Base-by-base conservation (phyloP, 2,113 vertebrate species). In the Halcyon senegalensis region DNA sequence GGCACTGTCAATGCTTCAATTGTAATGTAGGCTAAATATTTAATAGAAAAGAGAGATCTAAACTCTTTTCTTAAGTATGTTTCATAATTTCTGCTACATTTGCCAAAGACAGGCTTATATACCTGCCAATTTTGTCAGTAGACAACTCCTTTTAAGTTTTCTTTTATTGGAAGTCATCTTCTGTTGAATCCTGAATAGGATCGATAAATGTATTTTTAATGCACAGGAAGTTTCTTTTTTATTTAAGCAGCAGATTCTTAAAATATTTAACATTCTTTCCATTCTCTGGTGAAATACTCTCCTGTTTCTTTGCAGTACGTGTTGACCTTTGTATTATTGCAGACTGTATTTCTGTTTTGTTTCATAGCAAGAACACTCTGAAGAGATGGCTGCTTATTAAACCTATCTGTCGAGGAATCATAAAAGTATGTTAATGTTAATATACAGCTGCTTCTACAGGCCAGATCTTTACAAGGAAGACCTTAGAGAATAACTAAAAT, bases 211-310 rank as follows among this genome's bases (percentile, higher is more conserved):
- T 78, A 94, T 92, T 92, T 96, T 89, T 96, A 93, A 89, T 77
- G 44, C 63, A 78, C 56, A 43, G 27, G 46, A 76, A 64, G 55
- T 68, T 84, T 90, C 48, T 86, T 92, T 75, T 93, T 89, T 48
- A 87, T 96, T 93, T 92, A 96, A 88, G 73, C 24, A 89, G 74
- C 25, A 85, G 74, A 93, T 87, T 90, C 76, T 95, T 97, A 91
- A 96, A 96, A 96, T 96, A 97, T 97, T 95, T 95, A 96, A 25
- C 43, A 90, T 46, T 50, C 28, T 76, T 92, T 94, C 30, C 24
- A 14, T 83, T 95, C 86, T 80, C 85, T 92, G 28, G 39, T 90
- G 89, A 87, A 92, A 75, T 67, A 56, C 43, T 80, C 19, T 56
- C 15, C 50, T 66, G 43, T 70, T 89, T 90, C 76, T 86, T 94